phyloP scores from a whole-genome alignment of 2,888 invertebrate genomes.

The Lasioglossum malachurum region DNA sequence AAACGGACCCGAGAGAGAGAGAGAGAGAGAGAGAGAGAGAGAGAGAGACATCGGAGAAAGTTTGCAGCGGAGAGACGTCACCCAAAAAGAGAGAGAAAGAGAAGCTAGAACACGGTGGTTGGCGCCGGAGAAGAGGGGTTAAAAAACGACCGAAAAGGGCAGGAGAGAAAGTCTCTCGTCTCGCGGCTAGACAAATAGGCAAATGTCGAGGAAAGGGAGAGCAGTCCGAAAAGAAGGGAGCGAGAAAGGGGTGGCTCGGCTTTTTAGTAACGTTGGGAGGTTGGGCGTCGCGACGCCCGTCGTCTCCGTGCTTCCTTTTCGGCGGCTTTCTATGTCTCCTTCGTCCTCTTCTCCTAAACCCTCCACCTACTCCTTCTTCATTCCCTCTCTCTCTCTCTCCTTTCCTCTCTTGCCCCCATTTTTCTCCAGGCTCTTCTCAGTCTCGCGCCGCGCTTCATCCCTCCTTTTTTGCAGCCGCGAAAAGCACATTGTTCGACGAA shows the following conservation, averaged over 20 bases:
- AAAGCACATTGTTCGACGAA: constrained; percentile 72
- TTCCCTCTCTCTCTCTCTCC: neutral
- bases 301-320: constrained; percentile 63
- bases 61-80: neutral
- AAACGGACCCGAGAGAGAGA: neutral
- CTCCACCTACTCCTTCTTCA: neutral
- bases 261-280: constrained; percentile 57
- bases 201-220: constrained; percentile 57
- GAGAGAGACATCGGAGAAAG: constrained; percentile 19
- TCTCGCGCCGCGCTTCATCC: constrained; percentile 20
- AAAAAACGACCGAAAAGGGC: neutral
- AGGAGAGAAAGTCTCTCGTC: constrained; percentile 37
- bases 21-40: neutral
- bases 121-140: neutral
- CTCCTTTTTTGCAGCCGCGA: constrained; percentile 57
- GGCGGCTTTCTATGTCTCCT: constrained; percentile 41
- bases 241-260: constrained; percentile 21
- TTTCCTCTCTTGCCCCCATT: neutral
- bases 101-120: neutral
- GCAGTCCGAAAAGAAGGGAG: constrained; percentile 24
- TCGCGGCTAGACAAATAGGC: constrained; percentile 66
- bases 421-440: neutral
- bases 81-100: neutral
- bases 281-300: constrained; percentile 66
- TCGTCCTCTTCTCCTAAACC: neutral